A percentile compares a stretch with the other conserved stretches of the same genome.
These are phyloP conservation scores for Ostrea edulis DNA, from an alignment of 1,140 invertebrate species.

Conservation along the genomic window DNA sequence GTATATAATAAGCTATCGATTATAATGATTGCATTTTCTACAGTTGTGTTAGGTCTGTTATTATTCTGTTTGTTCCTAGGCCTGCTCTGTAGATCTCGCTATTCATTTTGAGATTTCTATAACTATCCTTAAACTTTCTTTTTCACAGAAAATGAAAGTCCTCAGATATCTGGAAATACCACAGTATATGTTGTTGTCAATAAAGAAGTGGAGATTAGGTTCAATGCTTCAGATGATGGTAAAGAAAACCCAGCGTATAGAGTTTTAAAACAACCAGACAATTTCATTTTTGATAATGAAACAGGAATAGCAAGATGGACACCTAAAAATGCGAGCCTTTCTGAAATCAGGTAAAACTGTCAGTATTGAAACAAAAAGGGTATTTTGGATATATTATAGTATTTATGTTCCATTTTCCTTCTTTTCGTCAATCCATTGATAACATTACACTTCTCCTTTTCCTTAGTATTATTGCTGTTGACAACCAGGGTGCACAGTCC, in stretches of 20 bases:
- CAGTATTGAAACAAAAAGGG: background rate
- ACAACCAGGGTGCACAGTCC: background rate
- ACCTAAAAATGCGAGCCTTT: background rate
- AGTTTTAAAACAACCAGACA: background rate
- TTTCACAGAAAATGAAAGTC: background rate
- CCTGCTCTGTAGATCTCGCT: background rate
- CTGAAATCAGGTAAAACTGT: conserved; percentile 25
- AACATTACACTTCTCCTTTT: background rate
- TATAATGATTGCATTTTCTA: no score
- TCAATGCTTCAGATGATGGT: conserved; percentile 34
- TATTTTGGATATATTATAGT: background rate
- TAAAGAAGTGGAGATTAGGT: background rate
- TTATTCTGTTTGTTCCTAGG: no score
- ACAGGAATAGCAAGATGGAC: conserved; percentile 40
- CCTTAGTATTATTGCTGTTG: background rate
- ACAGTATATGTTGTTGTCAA: background rate
- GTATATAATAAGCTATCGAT: no score
- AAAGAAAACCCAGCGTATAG: background rate
- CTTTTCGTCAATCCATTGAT: no score
- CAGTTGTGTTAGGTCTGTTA: no score
- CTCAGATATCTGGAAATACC: background rate
- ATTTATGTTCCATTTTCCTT: background rate
- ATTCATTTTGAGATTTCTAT: background rate
- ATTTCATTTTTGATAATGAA: background rate
- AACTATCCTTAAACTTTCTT: background rate